A percentile compares a stretch with the other conserved stretches of the same genome.
Conservation (phyloP, 2,113 vertebrate genomes). For the Eulemur macaco region DNA sequence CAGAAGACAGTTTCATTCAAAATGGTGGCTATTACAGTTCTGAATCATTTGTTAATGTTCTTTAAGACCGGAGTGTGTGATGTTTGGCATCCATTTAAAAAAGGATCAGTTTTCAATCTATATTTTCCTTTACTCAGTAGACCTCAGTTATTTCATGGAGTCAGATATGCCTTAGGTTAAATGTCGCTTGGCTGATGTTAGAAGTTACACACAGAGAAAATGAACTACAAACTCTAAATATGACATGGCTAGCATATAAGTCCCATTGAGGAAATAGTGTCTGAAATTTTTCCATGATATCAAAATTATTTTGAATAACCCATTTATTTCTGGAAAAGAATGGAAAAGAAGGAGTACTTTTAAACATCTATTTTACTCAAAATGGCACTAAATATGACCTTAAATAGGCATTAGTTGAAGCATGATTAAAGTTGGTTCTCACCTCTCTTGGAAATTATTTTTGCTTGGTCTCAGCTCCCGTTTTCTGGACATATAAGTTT, state of each 20-base stretch:
- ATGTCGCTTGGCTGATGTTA: not conserved
- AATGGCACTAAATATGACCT: not conserved
- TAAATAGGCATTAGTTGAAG: not conserved
- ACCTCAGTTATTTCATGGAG: not conserved
- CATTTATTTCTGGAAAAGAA: not conserved
- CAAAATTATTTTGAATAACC: constrained; percentile 12
- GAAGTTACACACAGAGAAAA: not conserved
- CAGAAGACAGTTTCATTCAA: not conserved
- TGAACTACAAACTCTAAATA: not conserved
- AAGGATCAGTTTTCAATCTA: not conserved
- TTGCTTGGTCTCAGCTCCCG: not conserved
- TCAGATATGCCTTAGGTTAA: not conserved
- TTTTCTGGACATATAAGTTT: not conserved
- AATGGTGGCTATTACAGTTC: not conserved
- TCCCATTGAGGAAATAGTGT: not conserved
- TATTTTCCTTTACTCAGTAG: not conserved
- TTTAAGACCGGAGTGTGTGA: not conserved
- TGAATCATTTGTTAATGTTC: not conserved
- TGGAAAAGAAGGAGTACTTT: not conserved
- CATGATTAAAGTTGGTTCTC: not conserved
- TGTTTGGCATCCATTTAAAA: not conserved
- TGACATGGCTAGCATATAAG: not conserved
- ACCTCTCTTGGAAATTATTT: not conserved
- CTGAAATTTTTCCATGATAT: not conserved
- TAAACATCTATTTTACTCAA: not conserved